Base-by-base conservation (phyloP, 2,888 invertebrate genomes). In the Hypolimnas misippus region DNA sequence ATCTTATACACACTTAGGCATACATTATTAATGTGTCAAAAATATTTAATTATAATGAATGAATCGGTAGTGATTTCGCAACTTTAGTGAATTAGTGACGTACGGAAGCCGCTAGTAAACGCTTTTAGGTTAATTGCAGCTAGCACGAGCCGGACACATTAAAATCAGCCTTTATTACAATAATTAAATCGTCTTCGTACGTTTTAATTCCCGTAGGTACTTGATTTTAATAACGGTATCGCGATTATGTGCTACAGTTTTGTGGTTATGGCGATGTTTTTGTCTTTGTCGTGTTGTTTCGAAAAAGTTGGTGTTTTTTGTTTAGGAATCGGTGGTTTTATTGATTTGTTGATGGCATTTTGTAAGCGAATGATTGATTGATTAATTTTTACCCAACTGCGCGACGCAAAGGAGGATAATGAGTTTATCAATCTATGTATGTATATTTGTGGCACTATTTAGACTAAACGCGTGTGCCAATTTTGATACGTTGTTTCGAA, bases 111-210 rank as follows among this genome's bases (percentile, higher is more conserved):
- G 57, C 33, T 40, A 50, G 17, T 57, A 60, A 49, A 25, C 44
- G 57, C 56, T 64, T 61, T 57, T 54, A 57, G 61, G 57, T 61
- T 64, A 64, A 64, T 61, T 63, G 44, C 59, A 19, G 52, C 19
- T 40, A 16, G 8, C 21, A 10, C 40, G 38, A 29, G 49, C 38
- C 57, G 59, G 54, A 52, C 46, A 54, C 53, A 57, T 57, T 61
- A 61, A 57, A 61, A 53, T 57, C 52, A 44, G 53, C 57, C 40
- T 64, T 60, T 57, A 64, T 64, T 57, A 61, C 53, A 49, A 53
- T 64, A 57, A 64, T 64, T 64, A 57, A 53, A 64, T 56, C 56
- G 46, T 21, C 52, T 46, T 33, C 31, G 35, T 51, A 42, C 29
- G 49, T 44, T 61, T 54, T 50, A 57, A 62, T 57, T 44, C 57